These are phyloP conservation scores for Amphipoea lucens DNA, from an alignment of 2,888 invertebrate genomes.

Conservation along the genomic window DNA sequence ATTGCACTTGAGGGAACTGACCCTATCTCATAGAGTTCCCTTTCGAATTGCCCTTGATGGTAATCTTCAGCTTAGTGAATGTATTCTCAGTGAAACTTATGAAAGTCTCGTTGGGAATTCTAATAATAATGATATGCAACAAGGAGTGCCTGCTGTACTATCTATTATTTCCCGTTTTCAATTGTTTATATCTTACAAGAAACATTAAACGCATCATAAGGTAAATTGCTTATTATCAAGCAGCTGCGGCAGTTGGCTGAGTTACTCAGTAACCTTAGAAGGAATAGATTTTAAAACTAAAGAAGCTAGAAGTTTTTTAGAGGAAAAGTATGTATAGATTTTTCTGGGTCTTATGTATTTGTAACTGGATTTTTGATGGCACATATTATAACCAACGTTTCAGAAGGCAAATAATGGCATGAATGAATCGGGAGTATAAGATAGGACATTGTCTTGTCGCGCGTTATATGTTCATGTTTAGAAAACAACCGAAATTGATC, in stretches of 20 bases:
- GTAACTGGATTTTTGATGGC: not conserved
- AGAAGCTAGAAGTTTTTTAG: not conserved
- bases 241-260: not conserved
- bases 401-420: not conserved
- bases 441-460: not conserved
- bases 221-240: slow-evolving; percentile 44
- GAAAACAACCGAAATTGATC: not conserved
- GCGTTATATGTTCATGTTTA: not conserved
- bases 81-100: slow-evolving; percentile 82
- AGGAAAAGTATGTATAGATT: not conserved
- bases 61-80: slow-evolving; percentile 85
- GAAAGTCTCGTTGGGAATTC: slow-evolving; percentile 75
- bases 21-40: slow-evolving; percentile 82
- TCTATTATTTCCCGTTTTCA: slow-evolving; percentile 63
- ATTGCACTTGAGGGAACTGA: slow-evolving; percentile 79
- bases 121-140: slow-evolving; percentile 73
- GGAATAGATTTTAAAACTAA: not conserved
- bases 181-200: slow-evolving; percentile 58
- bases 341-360: not conserved
- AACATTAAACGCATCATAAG: slow-evolving; percentile 48
- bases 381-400: not conserved
- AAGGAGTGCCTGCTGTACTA: slow-evolving; percentile 61
- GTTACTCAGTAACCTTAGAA: slow-evolving; percentile 4
- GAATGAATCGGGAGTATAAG: not conserved
- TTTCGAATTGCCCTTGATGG: slow-evolving; percentile 84